phyloP scores from a whole-genome alignment of 2,888 invertebrate genomes.

The Nysson spinosus region DNA sequence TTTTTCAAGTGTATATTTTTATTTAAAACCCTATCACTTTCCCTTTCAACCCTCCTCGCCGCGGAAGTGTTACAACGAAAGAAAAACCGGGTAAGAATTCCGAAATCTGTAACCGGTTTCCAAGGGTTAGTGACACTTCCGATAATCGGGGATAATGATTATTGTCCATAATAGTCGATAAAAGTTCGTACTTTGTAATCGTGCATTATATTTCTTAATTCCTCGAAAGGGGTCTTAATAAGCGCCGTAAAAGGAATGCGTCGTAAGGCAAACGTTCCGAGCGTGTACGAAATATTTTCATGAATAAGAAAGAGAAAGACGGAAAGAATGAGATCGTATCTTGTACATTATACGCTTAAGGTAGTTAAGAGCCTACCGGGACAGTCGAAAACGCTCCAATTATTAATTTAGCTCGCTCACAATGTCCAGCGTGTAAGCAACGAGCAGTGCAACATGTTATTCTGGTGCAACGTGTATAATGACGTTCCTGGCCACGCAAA shows the following conservation, averaged over 20 bases:
- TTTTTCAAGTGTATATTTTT: no score
- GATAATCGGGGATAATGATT: no score
- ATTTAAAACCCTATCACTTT: no score
- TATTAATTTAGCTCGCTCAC: conserved; percentile 69
- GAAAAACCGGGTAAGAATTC: no score
- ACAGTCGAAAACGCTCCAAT: conserved; percentile 61
- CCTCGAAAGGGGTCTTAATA: no score
- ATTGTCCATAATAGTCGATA: conserved; percentile 31
- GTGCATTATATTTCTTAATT: no score
- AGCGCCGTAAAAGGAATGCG: conserved; percentile 4
- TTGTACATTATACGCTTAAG: conserved; percentile 1
- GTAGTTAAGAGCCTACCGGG: conserved; percentile 16
- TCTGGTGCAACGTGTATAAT: conserved; percentile 56
- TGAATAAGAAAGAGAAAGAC: not conserved
- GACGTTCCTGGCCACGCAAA: conserved; percentile 47
- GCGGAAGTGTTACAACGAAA: no score
- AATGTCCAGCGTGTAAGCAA: conserved; percentile 46
- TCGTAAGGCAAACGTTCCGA: conserved; percentile 2
- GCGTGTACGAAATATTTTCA: conserved; percentile 18
- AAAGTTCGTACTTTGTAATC: no score
- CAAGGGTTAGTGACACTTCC: no score
- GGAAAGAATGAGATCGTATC: conserved; percentile 6
- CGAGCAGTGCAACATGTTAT: conserved; percentile 62
- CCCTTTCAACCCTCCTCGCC: no score
- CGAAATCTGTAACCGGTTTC: no score